These are phyloP conservation scores for Poeciliopsis retropinna DNA, from an alignment of 2,113 vertebrate species.

Conservation along the genomic window DNA sequence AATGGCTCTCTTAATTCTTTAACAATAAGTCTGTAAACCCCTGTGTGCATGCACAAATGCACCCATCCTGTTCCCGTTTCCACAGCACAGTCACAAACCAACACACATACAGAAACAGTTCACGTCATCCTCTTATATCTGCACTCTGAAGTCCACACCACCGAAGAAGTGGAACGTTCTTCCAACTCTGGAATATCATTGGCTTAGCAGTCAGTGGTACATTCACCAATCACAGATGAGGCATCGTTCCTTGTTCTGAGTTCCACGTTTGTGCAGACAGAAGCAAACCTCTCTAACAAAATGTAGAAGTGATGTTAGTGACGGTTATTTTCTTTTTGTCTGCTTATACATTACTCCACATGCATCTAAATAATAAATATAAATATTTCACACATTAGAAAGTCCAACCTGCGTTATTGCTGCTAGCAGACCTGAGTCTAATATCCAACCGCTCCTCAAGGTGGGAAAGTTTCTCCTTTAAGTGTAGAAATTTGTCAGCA, in stretches of 20 bases:
- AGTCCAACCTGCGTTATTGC: conserved; percentile 75
- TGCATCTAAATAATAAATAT: conserved; percentile 56
- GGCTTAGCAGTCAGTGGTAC: conserved; percentile 54
- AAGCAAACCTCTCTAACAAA: conserved; percentile 13
- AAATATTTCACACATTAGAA: conserved; percentile 66
- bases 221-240: conserved; percentile 58
- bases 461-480: not conserved
- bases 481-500: not conserved
- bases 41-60: conserved; percentile 38
- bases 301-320: conserved; percentile 1
- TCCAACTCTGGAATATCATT: conserved; percentile 37
- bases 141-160: conserved; percentile 34
- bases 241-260: conserved; percentile 36
- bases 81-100: conserved; percentile 19
- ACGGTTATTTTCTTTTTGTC: not conserved
- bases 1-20: conserved; percentile 55
- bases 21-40: conserved; percentile 51
- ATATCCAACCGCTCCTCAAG: conserved; percentile 16
- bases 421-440: conserved; percentile 57
- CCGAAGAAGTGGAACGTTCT: conserved; percentile 6
- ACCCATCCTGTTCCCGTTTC: conserved; percentile 15
- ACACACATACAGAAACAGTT: conserved; percentile 35
- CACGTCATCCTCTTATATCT: conserved; percentile 37
- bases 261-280: conserved; percentile 18
- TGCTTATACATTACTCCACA: conserved; percentile 31